These are phyloP conservation scores for Scaptomyza cyrtandrae DNA, from an alignment of 2,888 invertebrate species.

Conservation along the genomic window DNA sequence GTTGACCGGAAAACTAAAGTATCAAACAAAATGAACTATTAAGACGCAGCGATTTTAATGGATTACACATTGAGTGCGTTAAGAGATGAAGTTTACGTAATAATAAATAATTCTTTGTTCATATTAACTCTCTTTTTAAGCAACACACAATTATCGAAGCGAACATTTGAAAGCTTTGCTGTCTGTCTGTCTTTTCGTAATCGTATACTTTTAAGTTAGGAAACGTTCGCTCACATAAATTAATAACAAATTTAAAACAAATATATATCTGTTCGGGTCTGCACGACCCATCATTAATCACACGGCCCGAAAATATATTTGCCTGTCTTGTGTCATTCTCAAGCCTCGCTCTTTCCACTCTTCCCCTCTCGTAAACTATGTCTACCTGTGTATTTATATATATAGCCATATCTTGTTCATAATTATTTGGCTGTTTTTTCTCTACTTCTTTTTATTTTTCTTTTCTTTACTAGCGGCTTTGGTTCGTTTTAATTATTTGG, in stretches of 20 bases:
- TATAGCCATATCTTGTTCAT: constrained; percentile 55
- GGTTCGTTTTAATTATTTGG: constrained; percentile 75
- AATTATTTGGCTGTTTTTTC: constrained; percentile 65
- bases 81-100: too few relatives aligned
- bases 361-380: constrained; percentile 38
- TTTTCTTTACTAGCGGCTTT: constrained; percentile 43
- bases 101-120: too few relatives aligned
- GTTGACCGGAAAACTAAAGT: not conserved
- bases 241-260: constrained; percentile 78
- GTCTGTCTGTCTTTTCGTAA: constrained; percentile 6
- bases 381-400: constrained; percentile 24
- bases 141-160: too few relatives aligned
- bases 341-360: constrained; percentile 9
- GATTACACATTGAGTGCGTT: too few relatives aligned
- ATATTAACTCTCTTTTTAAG: too few relatives aligned
- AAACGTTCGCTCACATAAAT: constrained; percentile 59
- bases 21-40: constrained; percentile 26
- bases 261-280: constrained; percentile 66
- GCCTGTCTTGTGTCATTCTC: constrained; percentile 72
- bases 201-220: constrained; percentile 21
- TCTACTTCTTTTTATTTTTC: too few relatives aligned
- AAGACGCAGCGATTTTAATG: not conserved
- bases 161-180: constrained; percentile 11
- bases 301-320: constrained; percentile 53
- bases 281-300: constrained; percentile 77